Evolutionary conservation across 2,113 vertebrate genomes (phyloP).

Genomic region (Meleagris gallopavo): DNA sequence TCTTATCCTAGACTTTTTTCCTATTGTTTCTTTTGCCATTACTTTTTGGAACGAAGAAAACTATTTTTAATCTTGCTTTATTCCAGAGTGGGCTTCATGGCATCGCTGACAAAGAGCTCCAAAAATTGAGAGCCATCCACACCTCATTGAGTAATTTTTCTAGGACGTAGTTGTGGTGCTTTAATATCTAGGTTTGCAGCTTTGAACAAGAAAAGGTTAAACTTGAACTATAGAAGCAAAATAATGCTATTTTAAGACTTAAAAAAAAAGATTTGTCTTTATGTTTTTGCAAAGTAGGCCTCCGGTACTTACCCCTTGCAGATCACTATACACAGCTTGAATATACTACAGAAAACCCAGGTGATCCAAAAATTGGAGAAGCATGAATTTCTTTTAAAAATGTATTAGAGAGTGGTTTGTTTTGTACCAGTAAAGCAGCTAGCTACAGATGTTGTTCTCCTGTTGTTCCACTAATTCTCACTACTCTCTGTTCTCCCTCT

Average conservation of each 20-base stretch:
- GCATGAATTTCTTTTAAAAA: not conserved
- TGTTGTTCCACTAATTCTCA: not conserved
- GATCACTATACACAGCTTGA: not conserved
- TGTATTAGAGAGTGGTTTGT: not conserved
- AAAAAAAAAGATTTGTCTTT: not conserved
- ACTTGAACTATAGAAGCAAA: not conserved
- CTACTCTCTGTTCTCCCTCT: not conserved
- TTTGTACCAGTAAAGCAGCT: not conserved
- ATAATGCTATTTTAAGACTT: not conserved
- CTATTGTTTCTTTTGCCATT: not conserved
- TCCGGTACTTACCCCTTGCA: not conserved
- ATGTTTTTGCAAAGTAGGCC: not conserved
- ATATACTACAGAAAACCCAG: not conserved
- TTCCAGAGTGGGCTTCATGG: not conserved
- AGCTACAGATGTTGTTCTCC: not conserved
- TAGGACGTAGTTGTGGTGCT: not conserved
- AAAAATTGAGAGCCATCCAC: not conserved
- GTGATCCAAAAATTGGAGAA: not conserved
- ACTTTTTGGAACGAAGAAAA: not conserved
- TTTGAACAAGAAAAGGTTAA: not conserved
- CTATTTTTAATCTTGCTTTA: not conserved
- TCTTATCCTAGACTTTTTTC: not conserved
- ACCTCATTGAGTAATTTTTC: not conserved
- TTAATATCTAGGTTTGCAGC: not conserved
- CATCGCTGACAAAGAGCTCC: not conserved